Evolutionary conservation across 2,113 vertebrate species (phyloP).

Genomic region (Triplophysa tibetana): DNA sequence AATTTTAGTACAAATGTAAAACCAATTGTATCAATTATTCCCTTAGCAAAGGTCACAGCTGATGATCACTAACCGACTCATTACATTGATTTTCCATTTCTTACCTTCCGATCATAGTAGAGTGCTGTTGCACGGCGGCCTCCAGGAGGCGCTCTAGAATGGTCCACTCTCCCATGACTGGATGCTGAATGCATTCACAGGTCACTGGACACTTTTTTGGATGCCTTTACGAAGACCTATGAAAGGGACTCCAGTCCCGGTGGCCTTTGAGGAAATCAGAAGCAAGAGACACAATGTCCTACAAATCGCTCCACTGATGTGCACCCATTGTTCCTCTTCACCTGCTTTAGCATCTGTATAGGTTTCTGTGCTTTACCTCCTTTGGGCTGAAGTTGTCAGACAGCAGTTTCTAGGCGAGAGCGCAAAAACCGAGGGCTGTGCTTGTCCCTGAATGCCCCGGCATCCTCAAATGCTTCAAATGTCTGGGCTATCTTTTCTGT

Average conservation of each 20-base stretch:
- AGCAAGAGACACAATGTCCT: conserved; percentile 24
- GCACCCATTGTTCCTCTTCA: conserved; percentile 6
- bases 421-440: not conserved
- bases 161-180: conserved; percentile 98
- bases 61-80: not conserved
- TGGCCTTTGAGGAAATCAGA: not conserved
- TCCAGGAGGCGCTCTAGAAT: conserved; percentile 98
- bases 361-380: not conserved
- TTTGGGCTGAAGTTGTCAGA: not conserved
- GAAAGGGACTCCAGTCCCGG: not conserved
- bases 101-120: conserved; percentile 99
- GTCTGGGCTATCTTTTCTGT: not conserved
- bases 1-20: not conserved
- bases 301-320: not conserved
- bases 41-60: not conserved
- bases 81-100: conserved; percentile 48
- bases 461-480: conserved; percentile 15
- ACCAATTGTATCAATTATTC: not conserved
- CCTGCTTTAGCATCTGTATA: not conserved
- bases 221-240: not conserved
- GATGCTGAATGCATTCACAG: conserved; percentile 66
- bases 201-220: conserved; percentile 39
- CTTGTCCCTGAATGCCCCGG: conserved; percentile 37
- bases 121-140: conserved; percentile 98
- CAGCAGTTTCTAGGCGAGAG: conserved; percentile 12